Conservation (phyloP, 2,113 vertebrate genomes). For the Neotoma lepida region DNA sequence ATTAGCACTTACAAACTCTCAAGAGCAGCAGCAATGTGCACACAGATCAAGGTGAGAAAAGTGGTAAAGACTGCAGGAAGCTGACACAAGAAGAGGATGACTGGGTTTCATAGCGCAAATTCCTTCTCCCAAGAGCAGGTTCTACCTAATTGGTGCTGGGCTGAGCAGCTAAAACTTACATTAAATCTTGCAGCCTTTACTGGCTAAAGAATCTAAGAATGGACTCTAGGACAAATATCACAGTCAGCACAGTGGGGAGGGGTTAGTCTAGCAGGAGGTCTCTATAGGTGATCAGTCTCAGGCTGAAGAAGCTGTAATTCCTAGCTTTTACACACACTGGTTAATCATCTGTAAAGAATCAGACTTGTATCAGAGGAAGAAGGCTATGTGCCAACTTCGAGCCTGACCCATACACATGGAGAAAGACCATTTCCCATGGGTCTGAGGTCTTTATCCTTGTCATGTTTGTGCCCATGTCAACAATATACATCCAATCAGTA, state of each 20-base stretch:
- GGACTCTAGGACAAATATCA: neutral
- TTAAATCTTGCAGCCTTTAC: neutral
- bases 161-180: constrained; percentile 21
- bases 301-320: neutral
- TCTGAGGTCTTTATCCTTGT: neutral
- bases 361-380: neutral
- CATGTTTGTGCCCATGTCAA: neutral
- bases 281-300: neutral
- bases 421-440: neutral
- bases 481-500: neutral
- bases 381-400: neutral
- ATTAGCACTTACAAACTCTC: neutral
- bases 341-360: neutral
- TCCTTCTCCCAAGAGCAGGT: neutral
- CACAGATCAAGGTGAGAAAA: neutral
- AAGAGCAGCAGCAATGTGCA: neutral
- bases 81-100: neutral
- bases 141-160: neutral
- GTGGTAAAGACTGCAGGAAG: neutral
- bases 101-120: neutral
- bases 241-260: neutral
- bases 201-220: constrained; percentile 1
- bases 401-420: neutral
- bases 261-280: neutral
- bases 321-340: neutral